Conservation (phyloP, 2,888 invertebrate species). For the Eristalis intricaria region DNA sequence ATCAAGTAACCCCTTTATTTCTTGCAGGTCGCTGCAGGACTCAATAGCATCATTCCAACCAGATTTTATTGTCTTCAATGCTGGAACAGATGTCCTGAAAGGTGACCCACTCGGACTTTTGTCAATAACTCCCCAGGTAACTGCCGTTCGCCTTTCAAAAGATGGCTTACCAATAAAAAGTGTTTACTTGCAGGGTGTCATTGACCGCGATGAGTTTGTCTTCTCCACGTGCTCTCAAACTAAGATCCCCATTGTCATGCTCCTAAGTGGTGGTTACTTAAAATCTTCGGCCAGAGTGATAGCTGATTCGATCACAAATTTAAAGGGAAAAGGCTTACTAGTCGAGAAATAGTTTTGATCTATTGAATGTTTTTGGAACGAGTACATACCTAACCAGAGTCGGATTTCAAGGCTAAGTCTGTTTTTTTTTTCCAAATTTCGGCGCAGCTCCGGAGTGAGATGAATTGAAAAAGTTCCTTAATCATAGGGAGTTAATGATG, state of each 20-base stretch:
- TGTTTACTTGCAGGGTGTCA: conserved; percentile 89
- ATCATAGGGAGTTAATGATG: background rate
- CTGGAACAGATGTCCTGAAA: conserved; percentile 93
- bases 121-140: conserved; percentile 86
- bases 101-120: conserved; percentile 90
- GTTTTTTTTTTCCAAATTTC: too few species aligned
- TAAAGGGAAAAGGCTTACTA: conserved; percentile 85
- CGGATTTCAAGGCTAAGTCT: background rate
- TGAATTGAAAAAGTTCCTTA: conserved; percentile 22
- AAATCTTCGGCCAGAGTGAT: conserved; percentile 90
- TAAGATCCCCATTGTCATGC: conserved; percentile 90
- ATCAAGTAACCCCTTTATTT: background rate
- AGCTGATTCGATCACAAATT: conserved; percentile 91
- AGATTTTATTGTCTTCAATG: conserved; percentile 93
- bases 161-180: background rate
- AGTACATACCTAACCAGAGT: conserved; percentile 24
- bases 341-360: conserved; percentile 16
- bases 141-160: conserved; percentile 59
- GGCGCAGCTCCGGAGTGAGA: background rate
- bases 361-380: background rate
- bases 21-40: conserved; percentile 85
- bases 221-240: conserved; percentile 86
- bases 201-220: conserved; percentile 91
- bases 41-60: conserved; percentile 88
- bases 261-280: conserved; percentile 94